Evolutionary conservation across 2,797 vertebrate species (phyloP).

Genomic region (Xenentodon cancila): DNA sequence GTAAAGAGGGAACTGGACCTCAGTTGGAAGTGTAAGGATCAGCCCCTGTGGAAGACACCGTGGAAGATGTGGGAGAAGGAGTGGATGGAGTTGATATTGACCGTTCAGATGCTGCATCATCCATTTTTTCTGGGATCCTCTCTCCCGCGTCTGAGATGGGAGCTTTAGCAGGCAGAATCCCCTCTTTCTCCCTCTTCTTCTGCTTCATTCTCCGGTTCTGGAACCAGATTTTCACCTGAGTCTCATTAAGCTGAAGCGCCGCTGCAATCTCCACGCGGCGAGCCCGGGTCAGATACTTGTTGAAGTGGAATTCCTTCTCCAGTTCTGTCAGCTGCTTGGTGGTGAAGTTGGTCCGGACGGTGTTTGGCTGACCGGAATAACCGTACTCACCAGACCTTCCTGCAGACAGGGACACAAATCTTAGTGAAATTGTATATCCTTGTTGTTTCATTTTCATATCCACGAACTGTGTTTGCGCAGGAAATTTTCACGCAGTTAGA

Average conservation of each 20-base stretch:
- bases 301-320: conserved; percentile 99
- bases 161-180: conserved; percentile 85
- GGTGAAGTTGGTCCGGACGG: conserved; percentile 96
- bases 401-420: conserved; percentile 64
- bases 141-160: conserved; percentile 79
- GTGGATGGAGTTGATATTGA: conserved; percentile 89
- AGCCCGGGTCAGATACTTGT: conserved; percentile 96
- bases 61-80: conserved; percentile 89
- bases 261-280: conserved; percentile 96
- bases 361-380: conserved; percentile 92
- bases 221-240: conserved; percentile 99
- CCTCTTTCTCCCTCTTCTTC: conserved; percentile 98
- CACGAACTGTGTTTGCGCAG: no score
- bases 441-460: no score
- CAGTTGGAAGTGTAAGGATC: conserved; percentile 84
- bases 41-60: conserved; percentile 74
- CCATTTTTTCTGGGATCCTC: conserved; percentile 85
- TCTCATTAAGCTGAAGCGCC: conserved; percentile 95
- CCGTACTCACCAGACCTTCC: conserved; percentile 94
- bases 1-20: conserved; percentile 32
- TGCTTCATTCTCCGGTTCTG: conserved; percentile 99
- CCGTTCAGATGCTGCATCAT: conserved; percentile 90
- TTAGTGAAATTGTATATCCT: neutral
- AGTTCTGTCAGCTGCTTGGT: conserved; percentile 98
- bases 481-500: no score